Evolutionary conservation across 2,113 vertebrate species (phyloP), one percentile per base, ranked within the genome.

Genomic region (Pluvialis apricaria): DNA sequence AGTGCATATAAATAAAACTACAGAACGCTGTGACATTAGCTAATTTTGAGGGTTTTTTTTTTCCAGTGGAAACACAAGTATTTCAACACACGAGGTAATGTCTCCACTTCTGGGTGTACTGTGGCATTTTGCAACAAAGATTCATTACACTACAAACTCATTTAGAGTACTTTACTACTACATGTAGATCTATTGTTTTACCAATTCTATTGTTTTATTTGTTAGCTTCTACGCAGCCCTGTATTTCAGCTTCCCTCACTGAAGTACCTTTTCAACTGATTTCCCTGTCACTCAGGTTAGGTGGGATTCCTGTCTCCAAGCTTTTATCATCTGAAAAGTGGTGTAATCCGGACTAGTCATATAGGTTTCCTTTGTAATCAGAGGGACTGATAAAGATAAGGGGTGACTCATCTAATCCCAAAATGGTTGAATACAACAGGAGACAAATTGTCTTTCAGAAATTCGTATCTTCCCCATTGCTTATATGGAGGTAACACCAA

Each of bases 351-450:
- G 72, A 29, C 40, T 90, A 87, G 52, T 69, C 78, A 58, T 34
- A 26, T 3, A 87, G 81, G 16, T 85, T 94, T 87, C 61, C 75
- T 87, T 65, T 79, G 70, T 40, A 82, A 82, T 87, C 69, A 40
- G 62, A 88, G 28, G 32, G 21, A 60, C 29, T 64, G 60, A 68
- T 76, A 75, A 80, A 80, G 34, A 49, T 55, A n/a, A 52, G 21
- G 34, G 28, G 21, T 94, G 95, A 93, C 36, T 95, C 89, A 95
- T 65, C 73, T 95, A 87, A 95, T 92, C 49, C 34, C 28, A 28
- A 85, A 91, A 82, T 32, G 18, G n/a, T 4, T 85, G 65, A 87
- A 89, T 13, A 75, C 42, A 92, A 86, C 16, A 80, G 42, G 47
- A 91, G 29, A 64, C 38, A 89, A 84, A 87, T 22, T 61, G 52